These are phyloP conservation scores for Orthonevra nobilis DNA, from an alignment of 2,888 invertebrate genomes.

Conservation along the genomic window DNA sequence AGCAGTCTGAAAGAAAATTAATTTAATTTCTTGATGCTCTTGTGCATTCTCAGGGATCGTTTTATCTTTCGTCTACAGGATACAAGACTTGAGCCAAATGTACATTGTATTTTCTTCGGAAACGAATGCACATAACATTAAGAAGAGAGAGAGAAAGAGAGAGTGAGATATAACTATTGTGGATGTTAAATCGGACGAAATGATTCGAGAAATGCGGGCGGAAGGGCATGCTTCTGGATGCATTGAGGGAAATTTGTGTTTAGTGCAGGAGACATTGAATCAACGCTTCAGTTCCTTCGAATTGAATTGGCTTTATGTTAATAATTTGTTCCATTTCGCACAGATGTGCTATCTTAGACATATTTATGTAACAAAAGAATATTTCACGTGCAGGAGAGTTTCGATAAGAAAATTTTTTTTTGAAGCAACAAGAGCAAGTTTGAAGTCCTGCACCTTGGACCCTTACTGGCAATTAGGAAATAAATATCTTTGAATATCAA, in stretches of 20 bases:
- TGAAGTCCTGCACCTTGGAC: too few species aligned
- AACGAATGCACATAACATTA: constrained; percentile 22
- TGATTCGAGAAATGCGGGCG: constrained; percentile 15
- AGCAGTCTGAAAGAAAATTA: constrained; percentile 38
- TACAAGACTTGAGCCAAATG: constrained; percentile 35
- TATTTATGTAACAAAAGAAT: too few species aligned
- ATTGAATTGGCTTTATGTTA: constrained; percentile 42
- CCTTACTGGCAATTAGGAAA: too few species aligned
- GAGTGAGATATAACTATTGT: constrained; percentile 26
- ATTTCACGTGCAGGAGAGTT: too few species aligned
- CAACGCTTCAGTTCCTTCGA: constrained; percentile 26
- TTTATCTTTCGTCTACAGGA: constrained; percentile 56
- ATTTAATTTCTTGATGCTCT: constrained; percentile 62
- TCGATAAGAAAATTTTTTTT: too few species aligned
- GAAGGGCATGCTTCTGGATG: constrained; percentile 20
- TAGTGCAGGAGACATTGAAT: constrained; percentile 31
- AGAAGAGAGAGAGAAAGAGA: constrained; percentile 1
- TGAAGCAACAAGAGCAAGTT: too few species aligned
- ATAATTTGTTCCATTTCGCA: constrained; percentile 3
- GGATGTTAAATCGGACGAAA: neutral
- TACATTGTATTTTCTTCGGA: constrained; percentile 24
- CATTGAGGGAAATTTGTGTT: constrained; percentile 43
- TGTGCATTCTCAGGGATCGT: constrained; percentile 41
- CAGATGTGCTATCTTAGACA: too few species aligned
- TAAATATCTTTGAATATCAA: too few species aligned